phyloP scores from a whole-genome alignment of 2,888 invertebrate species.

The Drosophila peninsularis region DNA sequence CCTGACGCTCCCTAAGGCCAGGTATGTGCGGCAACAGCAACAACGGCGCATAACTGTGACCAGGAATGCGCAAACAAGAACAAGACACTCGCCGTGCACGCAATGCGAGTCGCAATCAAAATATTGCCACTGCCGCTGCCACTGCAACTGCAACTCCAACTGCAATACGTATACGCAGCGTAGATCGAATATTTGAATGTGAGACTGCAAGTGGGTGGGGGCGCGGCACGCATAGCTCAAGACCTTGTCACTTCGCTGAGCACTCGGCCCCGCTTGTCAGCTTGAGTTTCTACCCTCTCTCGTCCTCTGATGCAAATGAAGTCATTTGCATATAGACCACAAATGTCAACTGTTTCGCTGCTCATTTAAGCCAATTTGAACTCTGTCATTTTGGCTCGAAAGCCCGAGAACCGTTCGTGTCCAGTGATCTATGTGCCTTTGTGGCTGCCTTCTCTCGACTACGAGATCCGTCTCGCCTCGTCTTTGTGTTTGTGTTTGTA shows the following conservation, averaged over 20 bases:
- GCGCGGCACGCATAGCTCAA: conserved; percentile 18
- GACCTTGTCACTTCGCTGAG: conserved; percentile 63
- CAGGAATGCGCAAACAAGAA: conserved; percentile 72
- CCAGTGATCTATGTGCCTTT: conserved; percentile 13
- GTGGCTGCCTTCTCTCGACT: conserved; percentile 15
- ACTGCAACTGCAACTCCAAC: conserved; percentile 36
- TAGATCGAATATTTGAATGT: conserved; percentile 34
- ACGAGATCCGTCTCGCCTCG: conserved; percentile 32
- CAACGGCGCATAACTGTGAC: conserved; percentile 53
- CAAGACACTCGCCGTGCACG: conserved; percentile 64
- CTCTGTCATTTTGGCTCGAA: conserved; percentile 50
- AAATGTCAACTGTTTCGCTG: conserved; percentile 33
- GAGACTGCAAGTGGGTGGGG: conserved; percentile 20
- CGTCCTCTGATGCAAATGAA: conserved; percentile 30
- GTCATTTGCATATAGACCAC: conserved; percentile 42
- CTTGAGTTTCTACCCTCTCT: conserved; percentile 3
- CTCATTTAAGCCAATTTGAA: conserved; percentile 31
- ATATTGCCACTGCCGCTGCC: conserved; percentile 18
- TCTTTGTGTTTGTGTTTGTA: conserved; percentile 17
- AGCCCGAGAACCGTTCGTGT: conserved; percentile 9
- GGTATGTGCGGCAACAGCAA: conserved; percentile 54
- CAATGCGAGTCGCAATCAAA: conserved; percentile 53
- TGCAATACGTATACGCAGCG: conserved; percentile 58
- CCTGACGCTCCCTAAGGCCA: conserved; percentile 66
- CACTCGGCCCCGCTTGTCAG: conserved; percentile 46